These are phyloP conservation scores for Pseudomyrmex sp. DNA, from an alignment of 1,140 invertebrate species.

Conservation along the genomic window DNA sequence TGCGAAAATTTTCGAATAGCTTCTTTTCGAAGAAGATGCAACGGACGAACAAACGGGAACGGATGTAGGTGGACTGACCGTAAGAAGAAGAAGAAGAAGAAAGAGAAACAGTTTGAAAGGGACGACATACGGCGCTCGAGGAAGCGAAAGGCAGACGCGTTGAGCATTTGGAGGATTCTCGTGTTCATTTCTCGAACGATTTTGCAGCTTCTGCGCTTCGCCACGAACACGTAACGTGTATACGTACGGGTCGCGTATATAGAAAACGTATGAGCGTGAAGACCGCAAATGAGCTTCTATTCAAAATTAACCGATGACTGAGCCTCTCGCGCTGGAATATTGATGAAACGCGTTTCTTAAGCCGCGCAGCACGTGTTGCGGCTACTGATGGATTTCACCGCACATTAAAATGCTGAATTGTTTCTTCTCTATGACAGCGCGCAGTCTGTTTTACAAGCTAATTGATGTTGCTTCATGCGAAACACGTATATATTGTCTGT, in stretches of 20 bases:
- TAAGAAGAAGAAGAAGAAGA: not conserved
- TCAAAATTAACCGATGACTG: slow-evolving; percentile 75
- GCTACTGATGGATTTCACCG: slow-evolving; percentile 28
- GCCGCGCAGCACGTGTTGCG: slow-evolving; percentile 25
- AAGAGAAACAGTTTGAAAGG: slow-evolving; percentile 46
- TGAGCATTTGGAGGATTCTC: slow-evolving; percentile 36
- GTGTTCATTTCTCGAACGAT: slow-evolving; percentile 9
- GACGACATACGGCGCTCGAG: slow-evolving; percentile 56
- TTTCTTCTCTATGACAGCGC: slow-evolving; percentile 2
- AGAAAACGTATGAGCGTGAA: slow-evolving; percentile 10
- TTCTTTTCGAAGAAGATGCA: slow-evolving; percentile 21
- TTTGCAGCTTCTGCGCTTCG: slow-evolving; percentile 37
- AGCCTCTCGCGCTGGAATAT: slow-evolving; percentile 41
- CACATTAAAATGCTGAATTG: slow-evolving; percentile 46
- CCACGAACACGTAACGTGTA: too few species aligned
- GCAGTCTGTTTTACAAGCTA: slow-evolving; percentile 22
- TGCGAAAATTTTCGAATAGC: slow-evolving; percentile 55
- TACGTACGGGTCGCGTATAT: not conserved
- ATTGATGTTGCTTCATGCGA: not conserved
- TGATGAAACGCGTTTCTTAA: slow-evolving; percentile 44
- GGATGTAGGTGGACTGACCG: not conserved
- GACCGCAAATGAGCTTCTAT: slow-evolving; percentile 75
- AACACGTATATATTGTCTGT: not conserved
- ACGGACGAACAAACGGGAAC: too few species aligned
- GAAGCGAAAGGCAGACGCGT: slow-evolving; percentile 57